Conservation (phyloP, 2,113 vertebrate species). For the Turnix velox region DNA sequence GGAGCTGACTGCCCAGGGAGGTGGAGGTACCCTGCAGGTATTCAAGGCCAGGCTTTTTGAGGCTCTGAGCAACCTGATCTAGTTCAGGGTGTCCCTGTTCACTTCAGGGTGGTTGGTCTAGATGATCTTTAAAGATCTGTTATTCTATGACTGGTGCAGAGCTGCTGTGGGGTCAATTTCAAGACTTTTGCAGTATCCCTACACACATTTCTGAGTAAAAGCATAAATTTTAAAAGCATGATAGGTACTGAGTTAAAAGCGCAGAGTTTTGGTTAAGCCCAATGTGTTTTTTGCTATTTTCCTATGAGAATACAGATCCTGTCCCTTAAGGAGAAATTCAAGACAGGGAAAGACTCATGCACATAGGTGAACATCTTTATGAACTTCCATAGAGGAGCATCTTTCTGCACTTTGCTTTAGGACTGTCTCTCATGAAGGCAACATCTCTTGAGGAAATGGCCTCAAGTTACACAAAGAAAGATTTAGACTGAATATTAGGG, state of each 20-base stretch:
- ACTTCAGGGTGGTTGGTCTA: too few species aligned
- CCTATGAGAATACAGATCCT: neutral
- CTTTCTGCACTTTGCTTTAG: neutral
- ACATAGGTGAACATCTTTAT: neutral
- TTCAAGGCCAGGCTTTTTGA: too few species aligned
- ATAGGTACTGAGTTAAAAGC: neutral
- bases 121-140: too few species aligned
- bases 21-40: too few species aligned
- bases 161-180: neutral
- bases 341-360: accelerated
- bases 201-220: neutral
- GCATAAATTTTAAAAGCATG: neutral
- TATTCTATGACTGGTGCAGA: too few species aligned
- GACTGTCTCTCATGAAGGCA: neutral
- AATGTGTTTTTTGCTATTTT: neutral
- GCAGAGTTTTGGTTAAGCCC: neutral
- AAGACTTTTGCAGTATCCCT: neutral
- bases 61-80: too few species aligned
- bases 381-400: neutral
- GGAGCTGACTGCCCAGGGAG: too few species aligned
- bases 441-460: too few species aligned
- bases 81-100: too few species aligned
- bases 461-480: too few species aligned
- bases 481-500: too few species aligned
- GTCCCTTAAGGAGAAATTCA: neutral